A percentile compares a stretch with the other conserved stretches of the same genome.
Conservation (phyloP, 2,113 vertebrate genomes). For the Tupaia chinensis region DNA sequence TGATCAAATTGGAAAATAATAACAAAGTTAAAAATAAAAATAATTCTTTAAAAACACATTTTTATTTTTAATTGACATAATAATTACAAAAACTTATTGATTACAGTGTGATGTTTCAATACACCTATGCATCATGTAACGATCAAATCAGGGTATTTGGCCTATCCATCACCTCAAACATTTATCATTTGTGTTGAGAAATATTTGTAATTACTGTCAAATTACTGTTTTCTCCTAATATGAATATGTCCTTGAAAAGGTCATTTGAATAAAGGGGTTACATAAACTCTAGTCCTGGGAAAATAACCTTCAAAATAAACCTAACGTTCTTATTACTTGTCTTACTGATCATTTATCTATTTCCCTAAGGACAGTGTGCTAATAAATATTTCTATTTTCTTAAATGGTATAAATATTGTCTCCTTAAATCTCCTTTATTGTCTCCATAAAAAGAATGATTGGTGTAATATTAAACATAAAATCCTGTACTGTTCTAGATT, state of each 20-base stretch:
- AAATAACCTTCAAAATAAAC: constrained; percentile 52
- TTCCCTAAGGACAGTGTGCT: not conserved
- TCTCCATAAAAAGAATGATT: not conserved
- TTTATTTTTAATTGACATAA: no score
- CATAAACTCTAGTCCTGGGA: not conserved
- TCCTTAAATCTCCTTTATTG: not conserved
- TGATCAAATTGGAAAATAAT: no score
- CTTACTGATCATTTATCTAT: constrained; percentile 20
- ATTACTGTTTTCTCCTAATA: constrained; percentile 21
- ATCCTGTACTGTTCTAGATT: not conserved
- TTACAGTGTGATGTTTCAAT: no score
- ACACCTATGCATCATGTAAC: no score
- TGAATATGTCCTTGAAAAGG: not conserved
- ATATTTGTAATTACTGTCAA: not conserved
- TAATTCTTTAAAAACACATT: no score
- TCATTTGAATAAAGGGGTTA: constrained; percentile 34
- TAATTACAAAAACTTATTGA: no score
- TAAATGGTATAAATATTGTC: not conserved
- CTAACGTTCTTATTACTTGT: not conserved
- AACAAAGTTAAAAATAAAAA: no score
- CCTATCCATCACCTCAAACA: no score
- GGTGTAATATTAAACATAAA: not conserved
- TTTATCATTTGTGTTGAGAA: no score
- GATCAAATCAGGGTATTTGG: no score
- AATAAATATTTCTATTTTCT: not conserved